Base-by-base conservation (phyloP, 2,797 vertebrate genomes). In the Phaenicophaeus curvirostris region DNA sequence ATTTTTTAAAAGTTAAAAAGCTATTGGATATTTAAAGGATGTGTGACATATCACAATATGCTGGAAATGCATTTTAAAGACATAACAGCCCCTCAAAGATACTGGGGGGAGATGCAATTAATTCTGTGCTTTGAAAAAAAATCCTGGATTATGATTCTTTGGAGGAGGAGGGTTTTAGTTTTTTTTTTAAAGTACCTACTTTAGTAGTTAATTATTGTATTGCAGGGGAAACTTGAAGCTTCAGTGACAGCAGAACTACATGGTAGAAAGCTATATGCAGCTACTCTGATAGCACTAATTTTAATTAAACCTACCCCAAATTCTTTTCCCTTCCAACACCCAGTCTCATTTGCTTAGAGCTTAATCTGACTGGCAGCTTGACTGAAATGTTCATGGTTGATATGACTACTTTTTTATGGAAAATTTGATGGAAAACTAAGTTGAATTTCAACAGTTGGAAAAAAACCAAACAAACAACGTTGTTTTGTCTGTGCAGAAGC, bases 21-120 rank as follows among this genome's bases (percentile, higher is more conserved):
- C 94, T 84, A 95, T 57, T 94, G 95, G 93, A 87, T 95, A 96
- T 96, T 96, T 96, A 95, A 96, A 97, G 87, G 81, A 90, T 87
- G 85, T 96, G 93, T 89, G 90, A 95, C 86, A 89, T 89, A 89
- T 57, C 91, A 81, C 92, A 97, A 81, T 96, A 93, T 86, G 90
- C 80, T 96, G 65, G 63, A 91, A 93, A 93, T 62, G 54, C 86
- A 95, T 92, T 93, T 94, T 95, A 87, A 95, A 94, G 81, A 80
- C 93, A 87, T 81, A 94, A 91, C 75, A 83, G 88, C 84, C 86
- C 57, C 87, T 87, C 86, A 92, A 85, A 85, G 66, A 75, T 53
- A 75, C 69, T 89, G 87, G 42, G n/a, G 58, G 94, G 55, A 54
- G 50, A 93, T 62, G 81, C 77, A 94, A 75, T 93, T 94, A 94